These are phyloP conservation scores for Lytechinus pictus DNA, from an alignment of 35 echinoderm and acorn worm genomes.

Conservation along the genomic window DNA sequence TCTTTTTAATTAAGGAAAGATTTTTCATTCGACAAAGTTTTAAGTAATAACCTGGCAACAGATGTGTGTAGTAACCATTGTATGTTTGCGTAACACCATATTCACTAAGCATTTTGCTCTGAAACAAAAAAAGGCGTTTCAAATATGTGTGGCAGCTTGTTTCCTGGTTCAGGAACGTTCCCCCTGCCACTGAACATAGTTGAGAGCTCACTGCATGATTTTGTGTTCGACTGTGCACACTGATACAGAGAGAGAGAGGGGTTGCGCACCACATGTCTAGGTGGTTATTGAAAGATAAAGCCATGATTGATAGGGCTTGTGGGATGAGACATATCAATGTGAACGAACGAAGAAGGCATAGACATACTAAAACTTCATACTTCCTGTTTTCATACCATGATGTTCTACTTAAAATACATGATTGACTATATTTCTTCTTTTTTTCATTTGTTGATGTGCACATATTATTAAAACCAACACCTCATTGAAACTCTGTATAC, in stretches of 20 bases:
- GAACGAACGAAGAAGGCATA: background rate
- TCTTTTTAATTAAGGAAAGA: background rate
- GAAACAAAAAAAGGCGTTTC: background rate
- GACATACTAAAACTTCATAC: background rate
- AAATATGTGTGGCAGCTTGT: background rate
- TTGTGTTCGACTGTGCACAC: background rate
- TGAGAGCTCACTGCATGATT: background rate
- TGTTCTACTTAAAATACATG: too few relatives aligned
- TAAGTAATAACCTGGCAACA: background rate
- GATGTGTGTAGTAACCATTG: background rate
- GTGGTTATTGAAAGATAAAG: background rate
- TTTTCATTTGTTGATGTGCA: too few relatives aligned
- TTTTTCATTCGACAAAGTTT: background rate
- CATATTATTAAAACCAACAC: too few relatives aligned
- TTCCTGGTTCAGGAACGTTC: background rate
- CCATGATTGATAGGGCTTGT: background rate
- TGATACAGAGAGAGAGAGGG: background rate
- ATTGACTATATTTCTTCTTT: too few relatives aligned
- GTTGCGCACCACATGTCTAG: background rate
- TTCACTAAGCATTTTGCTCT: background rate
- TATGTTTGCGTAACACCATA: slow-evolving; percentile 3
- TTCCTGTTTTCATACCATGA: background rate
- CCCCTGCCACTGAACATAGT: background rate
- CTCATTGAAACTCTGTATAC: too few relatives aligned
- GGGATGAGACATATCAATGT: background rate